Percentiles rank a stretch among this genome's conserved stretches.
These are phyloP conservation scores for Calidris pygmaea DNA, from an alignment of 2,113 vertebrate genomes.

Conservation along the genomic window DNA sequence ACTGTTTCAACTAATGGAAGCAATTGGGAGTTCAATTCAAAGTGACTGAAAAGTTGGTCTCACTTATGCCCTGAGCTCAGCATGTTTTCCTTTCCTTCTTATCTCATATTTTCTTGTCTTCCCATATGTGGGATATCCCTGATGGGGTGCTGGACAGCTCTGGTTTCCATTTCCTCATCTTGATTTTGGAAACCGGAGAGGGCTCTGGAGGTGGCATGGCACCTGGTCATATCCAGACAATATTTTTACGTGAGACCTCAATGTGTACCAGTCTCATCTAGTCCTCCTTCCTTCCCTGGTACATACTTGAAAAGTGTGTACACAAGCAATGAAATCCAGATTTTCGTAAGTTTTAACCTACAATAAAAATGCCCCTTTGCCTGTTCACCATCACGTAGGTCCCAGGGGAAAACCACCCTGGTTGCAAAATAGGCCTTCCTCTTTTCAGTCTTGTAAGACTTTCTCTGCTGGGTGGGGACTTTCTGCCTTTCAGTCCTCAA, in stretches of 20 bases:
- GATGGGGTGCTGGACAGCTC: not conserved
- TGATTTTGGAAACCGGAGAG: not conserved
- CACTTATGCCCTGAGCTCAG: not conserved
- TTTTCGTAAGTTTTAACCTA: not conserved
- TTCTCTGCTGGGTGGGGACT: conserved; percentile 21
- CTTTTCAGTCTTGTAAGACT: not conserved
- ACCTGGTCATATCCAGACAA: not conserved
- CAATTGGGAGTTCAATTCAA: not conserved
- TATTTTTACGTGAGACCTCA: not conserved
- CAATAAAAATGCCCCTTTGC: not conserved
- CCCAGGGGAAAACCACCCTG: not conserved
- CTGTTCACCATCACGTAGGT: not conserved
- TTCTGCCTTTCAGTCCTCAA: not conserved
- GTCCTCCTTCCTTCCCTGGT: not conserved
- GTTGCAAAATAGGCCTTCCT: conserved; percentile 31
- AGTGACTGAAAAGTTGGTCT: not conserved
- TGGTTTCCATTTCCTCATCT: not conserved
- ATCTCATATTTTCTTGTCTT: not conserved
- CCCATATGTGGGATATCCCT: not conserved
- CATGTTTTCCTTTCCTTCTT: not conserved
- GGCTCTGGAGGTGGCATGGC: not conserved
- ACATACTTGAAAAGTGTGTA: not conserved
- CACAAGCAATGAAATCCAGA: not conserved
- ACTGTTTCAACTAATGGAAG: not conserved
- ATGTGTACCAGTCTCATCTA: not conserved